A percentile compares a stretch with the other conserved stretches of the same genome.
These are phyloP conservation scores for Lasioglossum oenotherae DNA, from an alignment of 2,888 invertebrate species.

Conservation along the genomic window DNA sequence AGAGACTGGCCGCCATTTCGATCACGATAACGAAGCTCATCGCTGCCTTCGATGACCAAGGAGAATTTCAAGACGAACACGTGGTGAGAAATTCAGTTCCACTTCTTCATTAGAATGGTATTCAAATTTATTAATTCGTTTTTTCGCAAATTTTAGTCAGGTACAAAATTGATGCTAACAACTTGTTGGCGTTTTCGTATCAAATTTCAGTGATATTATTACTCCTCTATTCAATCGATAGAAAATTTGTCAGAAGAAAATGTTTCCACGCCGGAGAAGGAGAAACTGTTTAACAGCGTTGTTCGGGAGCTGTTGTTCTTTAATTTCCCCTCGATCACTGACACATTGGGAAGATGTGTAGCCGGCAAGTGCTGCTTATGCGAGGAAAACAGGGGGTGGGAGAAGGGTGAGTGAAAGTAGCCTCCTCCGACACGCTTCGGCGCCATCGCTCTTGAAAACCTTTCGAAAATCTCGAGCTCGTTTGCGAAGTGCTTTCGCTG, in stretches of 20 bases:
- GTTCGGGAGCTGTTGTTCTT: neutral
- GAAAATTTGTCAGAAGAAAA: neutral
- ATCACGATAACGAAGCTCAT: neutral
- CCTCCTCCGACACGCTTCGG: slow-evolving; percentile 14
- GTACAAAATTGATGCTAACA: neutral
- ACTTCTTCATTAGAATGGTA: neutral
- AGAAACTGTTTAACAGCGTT: neutral
- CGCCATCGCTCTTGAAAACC: slow-evolving; percentile 16
- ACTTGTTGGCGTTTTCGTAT: neutral
- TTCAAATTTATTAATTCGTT: neutral
- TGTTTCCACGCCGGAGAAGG: neutral
- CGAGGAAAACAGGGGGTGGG: neutral
- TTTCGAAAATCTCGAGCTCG: slow-evolving; percentile 29
- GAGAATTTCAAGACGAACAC: neutral
- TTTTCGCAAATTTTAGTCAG: too few species aligned
- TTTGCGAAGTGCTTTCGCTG: slow-evolving; percentile 9
- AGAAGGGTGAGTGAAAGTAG: slow-evolving; percentile 5
- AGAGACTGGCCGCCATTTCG: neutral
- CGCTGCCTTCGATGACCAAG: neutral
- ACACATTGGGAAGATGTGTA: neutral
- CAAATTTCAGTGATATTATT: too few species aligned
- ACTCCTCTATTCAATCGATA: too few species aligned
- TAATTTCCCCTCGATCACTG: neutral
- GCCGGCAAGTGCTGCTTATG: neutral
- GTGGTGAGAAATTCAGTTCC: neutral